Evolutionary conservation across 2,888 invertebrate genomes (phyloP), one percentile per base, ranked within the genome.

Genomic region (Schizotus pectinicornis): DNA sequence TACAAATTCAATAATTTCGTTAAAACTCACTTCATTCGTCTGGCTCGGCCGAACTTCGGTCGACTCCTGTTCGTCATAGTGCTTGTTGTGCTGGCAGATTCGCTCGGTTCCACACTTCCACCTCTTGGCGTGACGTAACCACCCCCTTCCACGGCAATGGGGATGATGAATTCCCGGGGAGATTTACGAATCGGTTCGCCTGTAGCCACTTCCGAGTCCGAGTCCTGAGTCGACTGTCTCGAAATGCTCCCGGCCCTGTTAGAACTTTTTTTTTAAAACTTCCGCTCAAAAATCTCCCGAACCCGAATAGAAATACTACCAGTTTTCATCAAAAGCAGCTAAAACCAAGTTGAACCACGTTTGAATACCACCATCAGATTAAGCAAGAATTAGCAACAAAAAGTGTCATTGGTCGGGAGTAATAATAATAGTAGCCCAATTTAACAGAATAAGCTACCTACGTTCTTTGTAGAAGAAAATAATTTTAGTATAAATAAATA

Each of bases 71-170:
- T 81, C 46, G 83, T 81, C 74, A 81, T 84, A 39, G 84, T 84
- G 37, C 83, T 83, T 13, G 84, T 83, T 41, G 82, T 82, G 61
- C 82, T 84, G 33, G 86, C 82, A 35, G 80, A 81, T 57, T 91
- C 91, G 3, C 83, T 84, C 9, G 91, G 91, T 76, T 92, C 92
- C 57, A 91, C 81, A 76, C 91, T 91, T 64, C 90, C 88, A 59
- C 86, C 85, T 57, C 88, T 83, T 14, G 91, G 91, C 14, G 90
- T 91, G 5, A 91, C 90, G 77, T 89, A 92, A 60, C 93, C 94
- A 61, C 92, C 93, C 67, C 94, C 94, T 79, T 95, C 94, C 52
- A 94, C 90, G 11, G 93, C 92, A 73, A 95, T 94, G n/a, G 94
- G 94, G 79, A 95, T 94, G 72, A 95, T 94, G 75, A 92, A 94